A percentile compares a stretch with the other conserved stretches of the same genome.
These are phyloP conservation scores for Macroramphosus scolopax DNA, from an alignment of 2,797 vertebrate genomes.

Conservation along the genomic window DNA sequence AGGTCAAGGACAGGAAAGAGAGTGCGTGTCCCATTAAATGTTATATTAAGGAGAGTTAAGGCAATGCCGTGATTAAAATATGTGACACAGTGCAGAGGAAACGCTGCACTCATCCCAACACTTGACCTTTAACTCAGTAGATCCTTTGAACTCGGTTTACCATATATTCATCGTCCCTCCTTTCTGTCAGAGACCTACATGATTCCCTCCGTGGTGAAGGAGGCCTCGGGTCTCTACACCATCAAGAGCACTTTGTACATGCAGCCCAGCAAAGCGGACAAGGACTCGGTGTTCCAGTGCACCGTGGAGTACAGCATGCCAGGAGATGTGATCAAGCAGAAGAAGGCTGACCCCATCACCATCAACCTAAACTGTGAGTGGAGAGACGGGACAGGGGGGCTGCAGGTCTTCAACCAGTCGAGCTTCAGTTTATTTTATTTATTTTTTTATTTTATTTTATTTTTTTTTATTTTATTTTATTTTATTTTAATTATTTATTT, in stretches of 20 bases:
- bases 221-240: constrained; percentile 83
- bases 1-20: constrained; percentile 70
- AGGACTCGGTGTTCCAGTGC: constrained; percentile 80
- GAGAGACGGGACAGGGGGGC: not conserved
- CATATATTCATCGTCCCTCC: not conserved
- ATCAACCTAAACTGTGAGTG: constrained; percentile 87
- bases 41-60: not conserved
- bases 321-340: constrained; percentile 31
- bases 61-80: too few relatives aligned
- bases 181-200: constrained; percentile 76
- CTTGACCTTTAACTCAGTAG: too few relatives aligned
- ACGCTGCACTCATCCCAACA: too few relatives aligned
- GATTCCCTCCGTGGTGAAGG: constrained; percentile 77
- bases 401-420: not conserved
- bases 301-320: constrained; percentile 78
- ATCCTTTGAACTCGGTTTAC: too few relatives aligned
- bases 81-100: too few relatives aligned
- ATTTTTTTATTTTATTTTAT: too few relatives aligned
- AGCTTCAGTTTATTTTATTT: too few relatives aligned
- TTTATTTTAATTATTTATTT: too few relatives aligned
- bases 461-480: too few relatives aligned
- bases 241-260: constrained; percentile 80
- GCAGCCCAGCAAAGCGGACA: constrained; percentile 76
- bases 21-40: constrained; percentile 60
- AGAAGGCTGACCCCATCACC: constrained; percentile 72